A percentile compares a stretch with the other conserved stretches of the same genome.
Conservation (phyloP, 1,140 invertebrate species). For the Octopus sinensis region DNA sequence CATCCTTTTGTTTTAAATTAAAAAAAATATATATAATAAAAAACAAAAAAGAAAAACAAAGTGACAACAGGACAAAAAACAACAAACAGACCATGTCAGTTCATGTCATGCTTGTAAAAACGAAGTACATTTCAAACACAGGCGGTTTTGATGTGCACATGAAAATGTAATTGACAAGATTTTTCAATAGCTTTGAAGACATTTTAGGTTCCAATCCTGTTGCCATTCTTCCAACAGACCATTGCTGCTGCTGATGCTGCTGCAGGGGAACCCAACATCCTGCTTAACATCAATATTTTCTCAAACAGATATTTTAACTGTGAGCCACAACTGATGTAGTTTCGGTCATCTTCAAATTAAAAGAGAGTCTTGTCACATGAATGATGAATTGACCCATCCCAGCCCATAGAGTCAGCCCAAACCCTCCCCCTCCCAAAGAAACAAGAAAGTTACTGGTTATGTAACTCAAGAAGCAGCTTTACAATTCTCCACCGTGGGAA, state of each 20-base stretch:
- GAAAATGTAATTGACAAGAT: not conserved
- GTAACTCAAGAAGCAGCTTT: not conserved
- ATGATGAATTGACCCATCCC: constrained; percentile 2
- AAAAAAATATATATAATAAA: not conserved
- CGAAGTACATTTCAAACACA: no score
- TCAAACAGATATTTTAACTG: not conserved
- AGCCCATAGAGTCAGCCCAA: not conserved
- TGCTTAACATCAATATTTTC: not conserved
- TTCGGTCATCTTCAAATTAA: not conserved
- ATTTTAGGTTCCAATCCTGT: no score
- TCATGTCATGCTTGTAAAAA: no score
- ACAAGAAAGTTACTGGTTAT: not conserved
- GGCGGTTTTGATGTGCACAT: not conserved
- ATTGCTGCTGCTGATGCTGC: not conserved
- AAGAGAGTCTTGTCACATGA: constrained; percentile 5
- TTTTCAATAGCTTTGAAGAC: not conserved
- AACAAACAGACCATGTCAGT: not conserved
- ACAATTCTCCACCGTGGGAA: not conserved
- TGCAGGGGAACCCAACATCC: not conserved
- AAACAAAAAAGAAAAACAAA: not conserved
- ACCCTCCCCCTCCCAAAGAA: not conserved
- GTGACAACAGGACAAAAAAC: not conserved
- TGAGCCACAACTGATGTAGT: not conserved
- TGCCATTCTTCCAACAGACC: not conserved
- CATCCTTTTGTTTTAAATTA: constrained; percentile 6